Evolutionary conservation across 1,140 invertebrate genomes (phyloP), one percentile per base, ranked within the genome.

Genomic region (Dufourea novaeangliae): DNA sequence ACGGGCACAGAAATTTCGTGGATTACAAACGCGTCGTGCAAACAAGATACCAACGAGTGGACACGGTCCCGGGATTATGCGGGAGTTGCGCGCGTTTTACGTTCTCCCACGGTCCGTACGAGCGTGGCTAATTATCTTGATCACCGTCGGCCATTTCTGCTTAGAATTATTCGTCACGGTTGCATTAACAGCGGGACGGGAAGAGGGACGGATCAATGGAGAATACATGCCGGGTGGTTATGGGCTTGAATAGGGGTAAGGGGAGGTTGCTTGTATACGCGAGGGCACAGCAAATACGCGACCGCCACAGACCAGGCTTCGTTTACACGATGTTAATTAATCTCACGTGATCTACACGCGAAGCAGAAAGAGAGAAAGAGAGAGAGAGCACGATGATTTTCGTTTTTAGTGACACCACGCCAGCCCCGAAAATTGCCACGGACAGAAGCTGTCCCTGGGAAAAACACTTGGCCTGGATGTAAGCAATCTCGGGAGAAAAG

Each of bases 261-360:
- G 3, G 8, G 3, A 37, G 3, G 34, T 8, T 14, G 41, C 44
- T 5, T 17, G 56, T 46, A 44, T 41, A 32, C 27, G 29, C 22
- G 44, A 46, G 52, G 54, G 57, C 34, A 52, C 14, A 12, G 56
- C 17, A 66, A 79, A 74, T 82, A 79, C 64, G 80, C 61, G 74
- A 79, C 52, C 61, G 37, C 52, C 34, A 12, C n/a, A 10, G n/a
- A 3, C 22, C 37, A 41, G 11, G 20, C 44, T 68, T 69, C 64
- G 64, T 83, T 78, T 69, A 54, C 46, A 57, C 22, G 67, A 20
- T 54, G 68, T 83, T 83, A 82, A 83, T 83, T 83, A 72, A 79
- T 83, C 52, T 54, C 59, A 32, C 27, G 57, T 67, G 54, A 66
- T 80, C 57, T 44, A 73, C 27, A 50, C 54, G 56, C 22, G 50